Conservation (phyloP, 2,113 vertebrate species). For the Saccopteryx leptura region DNA sequence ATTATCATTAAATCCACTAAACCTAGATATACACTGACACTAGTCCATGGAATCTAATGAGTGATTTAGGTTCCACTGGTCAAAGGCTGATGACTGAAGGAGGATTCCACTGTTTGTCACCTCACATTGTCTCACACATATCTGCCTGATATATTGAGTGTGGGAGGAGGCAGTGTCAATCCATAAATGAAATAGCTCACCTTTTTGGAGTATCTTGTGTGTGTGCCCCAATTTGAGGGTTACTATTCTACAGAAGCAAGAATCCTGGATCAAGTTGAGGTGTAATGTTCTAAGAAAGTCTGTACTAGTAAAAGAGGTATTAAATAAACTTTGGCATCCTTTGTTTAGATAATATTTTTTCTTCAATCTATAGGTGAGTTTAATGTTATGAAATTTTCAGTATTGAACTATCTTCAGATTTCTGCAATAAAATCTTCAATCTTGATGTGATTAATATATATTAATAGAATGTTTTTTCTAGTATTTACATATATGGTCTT, state of each 20-base stretch:
- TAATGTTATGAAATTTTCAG: slow-evolving; percentile 12
- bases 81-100: not conserved
- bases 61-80: not conserved
- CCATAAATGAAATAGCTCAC: not conserved
- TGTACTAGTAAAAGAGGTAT: not conserved
- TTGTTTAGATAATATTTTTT: slow-evolving; percentile 44
- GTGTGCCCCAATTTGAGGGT: not conserved
- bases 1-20: slow-evolving; percentile 25
- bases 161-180: not conserved
- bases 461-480: not conserved
- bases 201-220: not conserved
- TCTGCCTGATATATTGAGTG: not conserved
- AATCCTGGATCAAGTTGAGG: not conserved
- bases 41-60: not conserved
- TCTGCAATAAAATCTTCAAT: slow-evolving; percentile 38
- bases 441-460: slow-evolving; percentile 10
- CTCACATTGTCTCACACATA: not conserved
- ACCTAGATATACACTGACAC: not conserved
- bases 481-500: not conserved
- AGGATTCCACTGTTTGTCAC: not conserved
- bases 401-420: slow-evolving; percentile 15
- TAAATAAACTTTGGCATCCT: slow-evolving; percentile 19
- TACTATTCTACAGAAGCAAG: not conserved
- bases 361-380: not conserved
- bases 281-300: not conserved